Evolutionary conservation across 2,113 vertebrate species (phyloP).

Genomic region (Montifringilla adamsi): DNA sequence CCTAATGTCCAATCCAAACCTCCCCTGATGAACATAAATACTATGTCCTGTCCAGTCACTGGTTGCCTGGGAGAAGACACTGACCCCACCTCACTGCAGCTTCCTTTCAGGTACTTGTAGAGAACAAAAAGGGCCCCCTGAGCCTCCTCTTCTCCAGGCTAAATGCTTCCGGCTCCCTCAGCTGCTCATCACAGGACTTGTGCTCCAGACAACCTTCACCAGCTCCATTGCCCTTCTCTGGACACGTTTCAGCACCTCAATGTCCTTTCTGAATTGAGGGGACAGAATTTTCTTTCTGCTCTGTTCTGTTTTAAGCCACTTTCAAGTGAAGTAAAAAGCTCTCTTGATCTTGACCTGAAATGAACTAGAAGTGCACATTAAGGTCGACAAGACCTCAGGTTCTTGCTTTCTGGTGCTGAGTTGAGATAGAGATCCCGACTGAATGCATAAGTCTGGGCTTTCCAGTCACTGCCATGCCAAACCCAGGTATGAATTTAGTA

Average conservation of each 20-base stretch:
- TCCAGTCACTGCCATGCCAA: neutral
- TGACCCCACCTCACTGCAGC: neutral
- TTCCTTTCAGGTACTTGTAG: neutral
- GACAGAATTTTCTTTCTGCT: neutral
- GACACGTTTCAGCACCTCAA: neutral
- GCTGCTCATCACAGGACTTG: neutral
- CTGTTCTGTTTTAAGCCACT: neutral
- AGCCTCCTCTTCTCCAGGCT: neutral
- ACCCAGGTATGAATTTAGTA: neutral
- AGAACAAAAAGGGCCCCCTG: neutral
- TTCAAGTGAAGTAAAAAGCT: neutral
- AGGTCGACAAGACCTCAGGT: neutral
- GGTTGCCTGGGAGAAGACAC: neutral
- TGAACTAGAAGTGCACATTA: neutral
- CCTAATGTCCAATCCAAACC: neutral
- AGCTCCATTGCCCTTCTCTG: neutral
- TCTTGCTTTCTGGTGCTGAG: neutral
- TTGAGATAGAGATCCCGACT: neutral
- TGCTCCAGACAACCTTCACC: neutral
- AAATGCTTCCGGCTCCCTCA: neutral
- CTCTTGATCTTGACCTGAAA: neutral
- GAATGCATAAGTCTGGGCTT: neutral
- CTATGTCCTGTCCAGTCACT: neutral
- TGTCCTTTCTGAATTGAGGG: neutral
- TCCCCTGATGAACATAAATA: neutral